phyloP scores from a whole-genome alignment of 1,140 invertebrate species.

The Galleria mellonella region DNA sequence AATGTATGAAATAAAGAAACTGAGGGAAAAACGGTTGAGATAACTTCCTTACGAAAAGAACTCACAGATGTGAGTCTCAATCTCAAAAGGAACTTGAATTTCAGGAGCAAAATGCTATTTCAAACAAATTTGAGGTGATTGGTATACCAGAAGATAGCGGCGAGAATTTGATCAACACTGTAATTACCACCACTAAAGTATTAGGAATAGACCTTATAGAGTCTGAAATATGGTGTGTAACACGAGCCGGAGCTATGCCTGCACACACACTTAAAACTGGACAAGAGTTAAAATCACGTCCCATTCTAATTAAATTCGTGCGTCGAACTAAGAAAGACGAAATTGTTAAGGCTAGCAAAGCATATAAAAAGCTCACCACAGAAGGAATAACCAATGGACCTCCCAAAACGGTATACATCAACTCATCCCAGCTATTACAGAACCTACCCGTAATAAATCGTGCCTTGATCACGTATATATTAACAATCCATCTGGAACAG shows the following conservation, averaged over 20 bases:
- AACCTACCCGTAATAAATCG: too few relatives aligned
- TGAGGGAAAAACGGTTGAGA: not conserved
- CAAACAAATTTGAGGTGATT: not conserved
- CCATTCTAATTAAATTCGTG: not conserved
- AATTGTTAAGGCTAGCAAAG: not conserved
- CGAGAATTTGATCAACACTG: not conserved
- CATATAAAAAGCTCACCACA: not conserved
- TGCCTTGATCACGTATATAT: too few relatives aligned
- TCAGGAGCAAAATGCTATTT: too few relatives aligned
- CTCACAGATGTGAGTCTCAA: not conserved
- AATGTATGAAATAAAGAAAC: not conserved
- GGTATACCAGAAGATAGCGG: not conserved
- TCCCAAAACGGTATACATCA: conserved; percentile 3
- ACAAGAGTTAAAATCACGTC: not conserved
- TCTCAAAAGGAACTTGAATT: not conserved
- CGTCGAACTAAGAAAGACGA: not conserved
- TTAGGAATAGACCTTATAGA: not conserved
- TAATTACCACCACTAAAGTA: not conserved
- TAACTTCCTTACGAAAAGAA: not conserved
- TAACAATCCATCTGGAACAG: too few relatives aligned
- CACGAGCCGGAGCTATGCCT: not conserved
- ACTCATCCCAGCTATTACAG: too few relatives aligned
- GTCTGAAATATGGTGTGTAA: conserved; percentile 2
- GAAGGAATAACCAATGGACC: not conserved
- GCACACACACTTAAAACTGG: too few relatives aligned